Base-by-base conservation (phyloP, 53 echinoderm and acorn worm species). In the Echinarachnius parma region DNA sequence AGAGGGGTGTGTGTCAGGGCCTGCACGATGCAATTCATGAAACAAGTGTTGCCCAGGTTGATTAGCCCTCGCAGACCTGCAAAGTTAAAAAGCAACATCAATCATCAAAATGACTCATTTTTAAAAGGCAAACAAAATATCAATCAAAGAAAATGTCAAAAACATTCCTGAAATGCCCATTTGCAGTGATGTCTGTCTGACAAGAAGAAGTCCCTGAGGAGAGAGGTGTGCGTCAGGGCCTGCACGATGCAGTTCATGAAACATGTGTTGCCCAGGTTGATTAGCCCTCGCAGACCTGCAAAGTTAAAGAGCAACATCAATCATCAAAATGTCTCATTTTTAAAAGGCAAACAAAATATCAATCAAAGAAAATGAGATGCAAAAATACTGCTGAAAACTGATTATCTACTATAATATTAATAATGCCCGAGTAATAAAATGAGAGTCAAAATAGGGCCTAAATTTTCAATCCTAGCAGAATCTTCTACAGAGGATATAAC, bases 231-330 rank as follows among this genome's bases (percentile, higher is more conserved):
- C 20, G 94, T 94, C 45, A 94, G 62, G 9, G 94, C 94, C 74
- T 94, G 94, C 16, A 94, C 90, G 49, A 94, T 94, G 80, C 94
- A 94, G 60, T 94, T 94, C 94, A 94, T 94, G 75, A 94, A 94
- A 61, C 94, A 94, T 2, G 94, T 94, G 53, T 94, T 94, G 47
- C 94, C 94, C 66, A 94, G 67, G 76, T 94, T 94, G 75, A 94
- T 94, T 60, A 94, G 81, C 19, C 90, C 94, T 53, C 86, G 81
- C 66, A 94, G 62, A 87, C 94, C 94, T 93, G 29, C 5, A 14
- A 30, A 2, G 13, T 7, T 39, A 13, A 39, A 13, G 13, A 39
- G 42, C 7, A 39, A 39, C 42, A 39, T 7, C 7, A 13, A 39
- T 39, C 42, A 9, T 39, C 42, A 39, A 9, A 9, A 39, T 39